These are phyloP conservation scores for Nasonia giraulti DNA, from an alignment of 1,140 invertebrate species.

Conservation along the genomic window DNA sequence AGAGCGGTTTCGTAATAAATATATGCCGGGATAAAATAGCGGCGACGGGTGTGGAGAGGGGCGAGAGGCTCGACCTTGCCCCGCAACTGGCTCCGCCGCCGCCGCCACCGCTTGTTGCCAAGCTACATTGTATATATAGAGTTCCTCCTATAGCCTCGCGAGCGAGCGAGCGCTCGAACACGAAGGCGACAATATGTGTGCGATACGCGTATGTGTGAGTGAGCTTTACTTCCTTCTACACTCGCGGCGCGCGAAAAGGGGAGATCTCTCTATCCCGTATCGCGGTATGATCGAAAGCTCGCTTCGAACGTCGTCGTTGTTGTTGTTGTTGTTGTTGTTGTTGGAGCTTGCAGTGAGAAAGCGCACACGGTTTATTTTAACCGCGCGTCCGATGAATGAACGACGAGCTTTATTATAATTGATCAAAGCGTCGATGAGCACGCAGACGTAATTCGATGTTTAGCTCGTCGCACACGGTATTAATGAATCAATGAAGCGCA, in stretches of 20 bases:
- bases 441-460: too few relatives aligned
- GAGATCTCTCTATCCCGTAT: background rate
- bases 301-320: too few relatives aligned
- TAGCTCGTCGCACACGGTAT: background rate
- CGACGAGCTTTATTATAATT: too few relatives aligned
- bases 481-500: background rate
- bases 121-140: slow-evolving; percentile 70
- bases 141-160: slow-evolving; percentile 35
- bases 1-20: slow-evolving; percentile 68
- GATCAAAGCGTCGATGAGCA: too few relatives aligned
- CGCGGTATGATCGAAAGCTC: too few relatives aligned
- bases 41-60: slow-evolving; percentile 52
- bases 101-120: slow-evolving; percentile 67
- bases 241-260: background rate
- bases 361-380: too few relatives aligned
- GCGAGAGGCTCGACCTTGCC: slow-evolving; percentile 71
- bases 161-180: slow-evolving; percentile 48
- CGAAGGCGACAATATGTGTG: background rate
- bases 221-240: background rate
- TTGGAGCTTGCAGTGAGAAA: too few relatives aligned
- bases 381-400: too few relatives aligned
- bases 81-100: slow-evolving; percentile 63
- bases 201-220: too few relatives aligned
- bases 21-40: slow-evolving; percentile 70
- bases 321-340: too few relatives aligned